Base-by-base conservation (phyloP, 1,140 invertebrate species). In the Ips typographus region DNA sequence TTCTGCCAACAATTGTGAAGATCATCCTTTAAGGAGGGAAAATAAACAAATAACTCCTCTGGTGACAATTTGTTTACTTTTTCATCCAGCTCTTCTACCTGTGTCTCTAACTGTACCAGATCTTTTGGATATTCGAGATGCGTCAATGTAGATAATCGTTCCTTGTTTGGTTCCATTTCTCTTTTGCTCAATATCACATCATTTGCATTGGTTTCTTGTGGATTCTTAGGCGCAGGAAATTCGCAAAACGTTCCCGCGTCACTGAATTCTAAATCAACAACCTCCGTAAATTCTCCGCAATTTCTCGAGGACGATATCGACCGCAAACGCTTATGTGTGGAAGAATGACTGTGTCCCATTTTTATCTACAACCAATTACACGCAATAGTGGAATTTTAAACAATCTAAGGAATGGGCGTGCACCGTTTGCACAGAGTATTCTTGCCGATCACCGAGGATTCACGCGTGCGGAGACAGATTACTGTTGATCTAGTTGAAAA, bases 1-100 rank as follows among this genome's bases (percentile, higher is more conserved):
- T 71, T 71, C 53, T 71, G 69, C 69, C 69, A 71, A 39, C 47
- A 66, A 61, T 66, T 71, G 40, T 71, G 69, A 3, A 71, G 40
- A 47, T 71, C 69, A 49, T 71, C 69, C 51, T 71, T 71, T 3
- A 71, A 37, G 5, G 69, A 53, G 3, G 69, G 63, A 56, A 65
- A 71, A 51, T 71, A 57, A n/a, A 71, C 63, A 41, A 65, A 71
- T 47, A 71, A 61, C 36, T 71, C 69, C 8, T 59, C 51, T 39
- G 58, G n/a, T 1, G 47, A 53, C 57, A 71, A 60, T 1, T 41
- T 58, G 1, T 40, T 39, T 2, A 71, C 47, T 1, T 37, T 59
- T 4, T 71, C 22, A 7, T 59, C 57, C 36, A 66, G 1, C 4
- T 65, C 64, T 37, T 71, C 49, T 41, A 71, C 40, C 49, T 71